Evolutionary conservation across 2,113 vertebrate genomes (phyloP).

Genomic region (Hemicordylus capensis): DNA sequence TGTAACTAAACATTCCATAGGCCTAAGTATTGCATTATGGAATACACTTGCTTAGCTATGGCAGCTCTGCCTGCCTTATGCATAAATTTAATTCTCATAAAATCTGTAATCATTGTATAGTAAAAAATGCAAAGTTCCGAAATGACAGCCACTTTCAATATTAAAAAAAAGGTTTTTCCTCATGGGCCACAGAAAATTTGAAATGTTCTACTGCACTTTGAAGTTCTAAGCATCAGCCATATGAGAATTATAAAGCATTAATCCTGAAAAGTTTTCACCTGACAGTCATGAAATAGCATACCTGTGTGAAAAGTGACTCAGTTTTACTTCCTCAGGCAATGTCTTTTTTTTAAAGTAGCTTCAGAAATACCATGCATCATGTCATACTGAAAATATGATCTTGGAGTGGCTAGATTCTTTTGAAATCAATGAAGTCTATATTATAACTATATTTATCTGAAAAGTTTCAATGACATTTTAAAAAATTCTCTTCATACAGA

Average conservation of each 20-base stretch:
- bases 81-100: constrained; percentile 77
- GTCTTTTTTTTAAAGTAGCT: constrained; percentile 67
- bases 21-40: constrained; percentile 25
- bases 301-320: constrained; percentile 76
- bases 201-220: constrained; percentile 81
- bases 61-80: constrained; percentile 62
- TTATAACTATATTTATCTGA: constrained; percentile 57
- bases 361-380: constrained; percentile 73
- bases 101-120: constrained; percentile 72
- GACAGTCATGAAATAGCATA: constrained; percentile 78
- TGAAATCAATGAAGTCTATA: constrained; percentile 61
- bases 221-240: constrained; percentile 78
- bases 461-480: constrained; percentile 58
- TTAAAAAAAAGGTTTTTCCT: constrained; percentile 70
- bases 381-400: constrained; percentile 64
- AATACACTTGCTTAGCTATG: constrained; percentile 47
- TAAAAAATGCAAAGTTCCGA: constrained; percentile 74
- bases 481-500: constrained; percentile 50
- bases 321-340: constrained; percentile 75
- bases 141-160: constrained; percentile 77
- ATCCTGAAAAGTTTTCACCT: constrained; percentile 78
- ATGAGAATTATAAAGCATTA: constrained; percentile 82
- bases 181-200: constrained; percentile 79
- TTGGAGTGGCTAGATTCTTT: constrained; percentile 66
- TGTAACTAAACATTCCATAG: constrained; percentile 36